A percentile compares a stretch with the other conserved stretches of the same genome.
Conservation (phyloP, 2,888 invertebrate species). For the Mesorhabditis belari region DNA sequence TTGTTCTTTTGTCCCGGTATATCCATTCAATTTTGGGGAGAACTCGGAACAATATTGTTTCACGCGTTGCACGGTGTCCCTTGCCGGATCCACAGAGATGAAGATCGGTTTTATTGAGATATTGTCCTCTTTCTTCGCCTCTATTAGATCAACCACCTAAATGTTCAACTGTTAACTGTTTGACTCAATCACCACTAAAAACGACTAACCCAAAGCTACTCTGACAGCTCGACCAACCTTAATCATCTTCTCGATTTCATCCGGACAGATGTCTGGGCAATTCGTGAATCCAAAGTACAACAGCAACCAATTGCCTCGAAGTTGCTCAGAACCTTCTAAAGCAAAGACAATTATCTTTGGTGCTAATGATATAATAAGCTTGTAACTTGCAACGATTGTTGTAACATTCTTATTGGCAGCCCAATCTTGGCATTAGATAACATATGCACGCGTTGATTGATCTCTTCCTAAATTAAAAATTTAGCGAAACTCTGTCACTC, state of each 20-base stretch:
- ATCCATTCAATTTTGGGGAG: slow-evolving; percentile 79
- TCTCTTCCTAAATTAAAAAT: no score
- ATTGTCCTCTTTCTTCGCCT: slow-evolving; percentile 27
- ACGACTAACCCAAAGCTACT: slow-evolving; percentile 55
- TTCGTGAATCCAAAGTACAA: slow-evolving; percentile 99
- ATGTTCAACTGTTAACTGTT: slow-evolving; percentile 42
- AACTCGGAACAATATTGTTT: slow-evolving; percentile 81
- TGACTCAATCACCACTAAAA: slow-evolving; percentile 73
- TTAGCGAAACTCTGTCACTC: no score
- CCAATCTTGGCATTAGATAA: no score
- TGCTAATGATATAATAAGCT: no score
- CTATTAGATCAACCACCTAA: slow-evolving; percentile 33
- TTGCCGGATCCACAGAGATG: slow-evolving; percentile 87
- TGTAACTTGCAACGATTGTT: no score
- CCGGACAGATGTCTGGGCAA: slow-evolving; percentile 97
- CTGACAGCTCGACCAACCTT: slow-evolving; percentile 61
- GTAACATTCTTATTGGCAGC: no score
- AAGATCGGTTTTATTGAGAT: slow-evolving; percentile 72
- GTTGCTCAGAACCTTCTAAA: slow-evolving; percentile 39
- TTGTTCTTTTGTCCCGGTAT: slow-evolving; percentile 82
- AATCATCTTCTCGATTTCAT: slow-evolving; percentile 93
- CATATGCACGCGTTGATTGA: no score
- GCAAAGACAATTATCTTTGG: no score
- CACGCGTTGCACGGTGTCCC: slow-evolving; percentile 78
- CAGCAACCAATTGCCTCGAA: slow-evolving; percentile 79